A percentile compares a stretch with the other conserved stretches of the same genome.
phyloP scores from a whole-genome alignment of 2,888 invertebrate genomes.

The Gasteruption jaculator region DNA sequence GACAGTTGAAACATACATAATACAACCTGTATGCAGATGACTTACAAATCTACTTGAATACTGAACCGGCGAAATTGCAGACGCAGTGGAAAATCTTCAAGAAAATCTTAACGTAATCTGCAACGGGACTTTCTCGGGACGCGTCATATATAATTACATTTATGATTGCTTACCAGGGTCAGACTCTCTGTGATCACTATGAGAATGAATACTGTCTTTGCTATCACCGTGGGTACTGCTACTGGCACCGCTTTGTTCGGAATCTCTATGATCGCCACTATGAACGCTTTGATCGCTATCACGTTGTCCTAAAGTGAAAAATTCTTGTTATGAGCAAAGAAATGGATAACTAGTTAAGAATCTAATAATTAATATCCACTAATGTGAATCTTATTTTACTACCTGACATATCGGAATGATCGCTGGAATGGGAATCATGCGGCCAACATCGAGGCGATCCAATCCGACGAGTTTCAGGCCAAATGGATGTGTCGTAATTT shows the following conservation, averaged over 20 bases:
- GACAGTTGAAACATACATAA: too few relatives aligned
- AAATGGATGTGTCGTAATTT: constrained; percentile 40
- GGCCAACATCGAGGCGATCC: constrained; percentile 43
- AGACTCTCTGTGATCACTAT: constrained; percentile 41
- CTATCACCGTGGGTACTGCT: constrained; percentile 44
- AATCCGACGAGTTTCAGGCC: constrained; percentile 40
- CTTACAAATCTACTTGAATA: too few relatives aligned
- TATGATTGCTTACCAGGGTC: constrained; percentile 36
- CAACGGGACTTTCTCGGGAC: too few relatives aligned
- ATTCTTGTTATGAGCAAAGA: background rate
- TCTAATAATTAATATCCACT: constrained; percentile 1
- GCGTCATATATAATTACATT: too few relatives aligned
- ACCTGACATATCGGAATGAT: constrained; percentile 47
- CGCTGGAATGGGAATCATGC: constrained; percentile 42
- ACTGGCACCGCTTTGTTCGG: constrained; percentile 46
- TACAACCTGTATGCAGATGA: too few relatives aligned
- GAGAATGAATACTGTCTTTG: constrained; percentile 47
- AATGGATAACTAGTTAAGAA: background rate
- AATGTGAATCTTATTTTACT: constrained; percentile 8
- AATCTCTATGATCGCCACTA: constrained; percentile 45
- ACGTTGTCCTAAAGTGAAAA: constrained; percentile 32
- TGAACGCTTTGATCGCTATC: constrained; percentile 47
- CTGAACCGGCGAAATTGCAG: too few relatives aligned
- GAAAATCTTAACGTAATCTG: too few relatives aligned
- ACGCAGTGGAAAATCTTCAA: too few relatives aligned